Percentiles rank a stretch among this genome's conserved stretches.
These are phyloP conservation scores for Bibio marci DNA, from an alignment of 2,888 invertebrate species.

Conservation along the genomic window DNA sequence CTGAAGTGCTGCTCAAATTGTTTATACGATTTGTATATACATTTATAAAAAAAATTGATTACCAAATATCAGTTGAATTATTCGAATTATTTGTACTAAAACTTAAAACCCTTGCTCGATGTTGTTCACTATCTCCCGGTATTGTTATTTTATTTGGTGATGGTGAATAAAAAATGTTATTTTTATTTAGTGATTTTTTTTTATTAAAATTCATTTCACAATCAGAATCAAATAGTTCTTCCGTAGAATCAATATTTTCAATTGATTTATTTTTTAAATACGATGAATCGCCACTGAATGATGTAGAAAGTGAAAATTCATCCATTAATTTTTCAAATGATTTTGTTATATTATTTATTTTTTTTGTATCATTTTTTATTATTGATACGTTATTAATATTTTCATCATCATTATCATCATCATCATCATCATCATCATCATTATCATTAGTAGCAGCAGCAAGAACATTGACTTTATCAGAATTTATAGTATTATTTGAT, in stretches of 20 bases:
- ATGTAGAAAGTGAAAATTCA: constrained; percentile 26
- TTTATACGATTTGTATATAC: no score
- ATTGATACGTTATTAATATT: neutral
- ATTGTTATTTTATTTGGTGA: constrained; percentile 42
- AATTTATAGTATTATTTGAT: no score
- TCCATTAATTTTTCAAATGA: constrained; percentile 25
- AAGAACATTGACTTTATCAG: neutral
- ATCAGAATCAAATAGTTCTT: constrained; percentile 34
- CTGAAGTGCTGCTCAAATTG: no score
- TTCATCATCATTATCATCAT: neutral
- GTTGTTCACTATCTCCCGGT: constrained; percentile 41
- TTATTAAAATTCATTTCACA: constrained; percentile 19
- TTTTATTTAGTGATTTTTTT: neutral
- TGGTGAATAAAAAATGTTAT: constrained; percentile 4
- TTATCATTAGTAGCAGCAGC: neutral
- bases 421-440: neutral
- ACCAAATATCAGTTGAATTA: constrained; percentile 63
- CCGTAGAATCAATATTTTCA: constrained; percentile 27
- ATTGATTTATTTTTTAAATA: constrained; percentile 27
- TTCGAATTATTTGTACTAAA: constrained; percentile 19
- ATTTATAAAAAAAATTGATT: constrained; percentile 14
- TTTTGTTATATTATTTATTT: neutral
- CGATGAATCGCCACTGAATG: constrained; percentile 18
- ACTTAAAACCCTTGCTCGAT: constrained; percentile 42
- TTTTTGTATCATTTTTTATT: neutral